Conservation (phyloP, 1,140 invertebrate species). For the Vollenhovia emeryi region DNA sequence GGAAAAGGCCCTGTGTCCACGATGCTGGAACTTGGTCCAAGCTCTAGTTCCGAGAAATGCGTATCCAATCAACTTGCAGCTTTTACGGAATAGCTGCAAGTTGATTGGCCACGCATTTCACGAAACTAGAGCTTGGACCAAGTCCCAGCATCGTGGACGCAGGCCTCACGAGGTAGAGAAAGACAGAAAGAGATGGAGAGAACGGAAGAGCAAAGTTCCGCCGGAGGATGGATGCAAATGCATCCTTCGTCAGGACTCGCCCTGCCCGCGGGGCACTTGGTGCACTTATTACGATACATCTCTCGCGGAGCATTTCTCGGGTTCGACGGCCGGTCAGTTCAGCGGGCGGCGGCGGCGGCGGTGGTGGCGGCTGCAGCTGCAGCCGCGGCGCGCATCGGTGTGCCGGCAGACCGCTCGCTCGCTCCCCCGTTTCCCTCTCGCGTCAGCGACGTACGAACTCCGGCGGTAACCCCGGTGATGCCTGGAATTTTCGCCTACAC, state of each 20-base stretch:
- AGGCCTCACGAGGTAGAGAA: too few species aligned
- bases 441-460: conserved; percentile 31
- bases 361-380: neutral
- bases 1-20: too few species aligned
- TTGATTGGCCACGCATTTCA: too few species aligned
- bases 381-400: neutral
- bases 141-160: too few species aligned
- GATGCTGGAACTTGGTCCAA: too few species aligned
- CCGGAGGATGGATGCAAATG: conserved; percentile 47
- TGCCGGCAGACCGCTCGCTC: neutral
- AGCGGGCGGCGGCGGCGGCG: conserved; percentile 1
- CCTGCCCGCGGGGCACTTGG: conserved; percentile 72
- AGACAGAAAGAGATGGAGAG: neutral
- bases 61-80: too few species aligned
- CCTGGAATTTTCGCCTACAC: conserved; percentile 5
- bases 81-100: too few species aligned
- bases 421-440: neutral
- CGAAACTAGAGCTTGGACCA: too few species aligned
- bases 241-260: conserved; percentile 54
- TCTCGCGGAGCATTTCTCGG: conserved; percentile 77
- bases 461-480: conserved; percentile 15
- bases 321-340: conserved; percentile 84
- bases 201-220: neutral
- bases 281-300: conserved; percentile 81
- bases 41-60: too few species aligned